Base-by-base conservation (phyloP, 2,888 invertebrate species). In the Apantesis nais region DNA sequence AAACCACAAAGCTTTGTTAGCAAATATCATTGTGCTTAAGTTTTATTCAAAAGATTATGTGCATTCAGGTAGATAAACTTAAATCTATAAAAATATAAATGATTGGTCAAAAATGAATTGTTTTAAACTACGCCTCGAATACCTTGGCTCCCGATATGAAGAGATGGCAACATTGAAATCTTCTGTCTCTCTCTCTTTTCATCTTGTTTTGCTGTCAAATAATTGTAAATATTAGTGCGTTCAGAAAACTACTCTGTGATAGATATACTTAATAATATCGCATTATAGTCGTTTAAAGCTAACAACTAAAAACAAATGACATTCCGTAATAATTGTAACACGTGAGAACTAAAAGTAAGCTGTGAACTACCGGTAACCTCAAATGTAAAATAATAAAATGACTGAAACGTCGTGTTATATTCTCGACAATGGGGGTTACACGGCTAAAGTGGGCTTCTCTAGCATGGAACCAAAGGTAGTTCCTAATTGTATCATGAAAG, bases 401-500 rank as follows among this genome's bases (percentile, higher is more conserved):
- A 85, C 89, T 55, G 93, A 93, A 86, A 88, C 91, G 44, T 89
- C 95, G n/a, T 94, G 95, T 76, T 96, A 96, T 86, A 96, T 98
- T 69, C 89, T 98, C 62, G 99, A 99, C 88, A 99, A 98, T 95
- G 99, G 99, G 25, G 99, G 97, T 0, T 97, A 97, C 86, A 96
- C 97, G 0, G 97, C 97, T 0, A 99, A 99, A 96, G 97, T 97
- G 70, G 99, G 98, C n/a, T 96, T 97, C 83, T 96, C 97, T 2
- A 96, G 95, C 12, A 96, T 96, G 80, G 93, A 97, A 72, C 97
- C 98, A 11, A 97, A 96, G 85, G 88, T 98, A 25, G 96, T 99
- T 67, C 99, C 99, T 0, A 99, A 99, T 92, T 99, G 98, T 86
- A 98, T 99, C 41, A 98, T 99, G 96, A 99, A 99, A 95, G 99